Base-by-base conservation (phyloP, 2,797 vertebrate genomes). In the Amblyopsis hoosieri region DNA sequence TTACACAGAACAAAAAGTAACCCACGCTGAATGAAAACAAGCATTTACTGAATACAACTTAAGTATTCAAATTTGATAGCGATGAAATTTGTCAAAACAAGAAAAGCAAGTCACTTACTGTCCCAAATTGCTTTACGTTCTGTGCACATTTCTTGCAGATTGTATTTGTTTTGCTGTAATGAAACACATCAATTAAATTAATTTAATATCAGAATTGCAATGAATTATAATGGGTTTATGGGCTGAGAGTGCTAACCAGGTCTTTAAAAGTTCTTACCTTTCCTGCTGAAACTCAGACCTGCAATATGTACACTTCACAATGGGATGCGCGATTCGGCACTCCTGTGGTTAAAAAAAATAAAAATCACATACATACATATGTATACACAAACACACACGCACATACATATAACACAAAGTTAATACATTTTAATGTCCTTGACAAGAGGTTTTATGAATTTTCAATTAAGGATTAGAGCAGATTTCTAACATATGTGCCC, bases 81-180 rank as follows among this genome's bases (percentile, higher is more conserved):
- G 19, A 23, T 23, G 1, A 23, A 13, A 1, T 14, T 29, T 8
- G 33, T 55, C 13, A 33, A 63, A 57, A 46, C 15, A 14, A 12
- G 15, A 50, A 13, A 64, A 75, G 59, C 12, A 4, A 47, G 45
- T 47, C 71, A 94, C 96, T 95, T 82, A 99, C 98, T 2, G 98
- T 99, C 85, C 98, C 97, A 70, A 99, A 99, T 67, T 99, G 98
- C 88, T 98, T 99, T 81, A 99, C 98, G 57, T 99, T 99, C 84
- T 99, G 98, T 72, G 98, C 98, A 73, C 98, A 99, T 69, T 99
- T 99, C 93, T 99, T 99, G 92, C 98, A 99, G 91, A 99, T 99
- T 62, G 98, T 99, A 65, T 99, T 97, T 37, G 98, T 99, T 94
- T 99, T 99, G 85, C 98, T 99, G 87, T 2, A 66, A 78, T 66